Evolutionary conservation across 2,797 vertebrate species (phyloP).

Genomic region (Falco rusticolus): DNA sequence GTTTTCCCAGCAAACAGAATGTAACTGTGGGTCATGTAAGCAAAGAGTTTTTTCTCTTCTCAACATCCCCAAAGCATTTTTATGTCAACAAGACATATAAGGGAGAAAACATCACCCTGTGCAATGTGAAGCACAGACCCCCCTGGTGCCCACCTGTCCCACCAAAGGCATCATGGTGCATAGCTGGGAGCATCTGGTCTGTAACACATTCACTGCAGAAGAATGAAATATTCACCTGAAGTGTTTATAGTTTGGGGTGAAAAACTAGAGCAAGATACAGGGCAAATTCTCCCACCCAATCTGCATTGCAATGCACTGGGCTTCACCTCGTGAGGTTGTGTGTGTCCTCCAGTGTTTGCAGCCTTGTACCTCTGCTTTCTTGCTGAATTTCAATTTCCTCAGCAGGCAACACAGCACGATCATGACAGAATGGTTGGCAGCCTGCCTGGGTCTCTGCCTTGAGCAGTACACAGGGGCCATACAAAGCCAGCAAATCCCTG

Average conservation of each 20-base stretch:
- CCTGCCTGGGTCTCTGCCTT: not conserved
- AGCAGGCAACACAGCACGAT: not conserved
- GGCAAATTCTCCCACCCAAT: not conserved
- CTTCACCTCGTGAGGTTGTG: fast-evolving
- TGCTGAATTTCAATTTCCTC: not conserved
- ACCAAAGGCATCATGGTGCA: not conserved
- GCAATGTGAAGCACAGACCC: not conserved
- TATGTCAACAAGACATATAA: not conserved
- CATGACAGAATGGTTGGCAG: not conserved
- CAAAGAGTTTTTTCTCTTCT: not conserved
- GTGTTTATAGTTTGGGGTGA: not conserved
- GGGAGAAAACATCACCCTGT: not conserved
- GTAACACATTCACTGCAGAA: not conserved
- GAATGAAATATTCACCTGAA: not conserved
- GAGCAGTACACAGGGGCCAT: not conserved
- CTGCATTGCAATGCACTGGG: not conserved
- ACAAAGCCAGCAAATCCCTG: not conserved
- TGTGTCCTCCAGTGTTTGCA: not conserved
- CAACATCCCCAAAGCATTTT: not conserved
- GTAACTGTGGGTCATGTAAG: not conserved
- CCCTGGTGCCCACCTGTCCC: not conserved
- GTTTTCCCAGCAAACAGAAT: not conserved
- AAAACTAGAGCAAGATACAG: not conserved
- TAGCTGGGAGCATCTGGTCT: not conserved
- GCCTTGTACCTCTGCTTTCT: not conserved